A percentile compares a stretch with the other conserved stretches of the same genome.
These are phyloP conservation scores for Caerostris darwini DNA, from an alignment of 1,140 invertebrate species.

Conservation along the genomic window DNA sequence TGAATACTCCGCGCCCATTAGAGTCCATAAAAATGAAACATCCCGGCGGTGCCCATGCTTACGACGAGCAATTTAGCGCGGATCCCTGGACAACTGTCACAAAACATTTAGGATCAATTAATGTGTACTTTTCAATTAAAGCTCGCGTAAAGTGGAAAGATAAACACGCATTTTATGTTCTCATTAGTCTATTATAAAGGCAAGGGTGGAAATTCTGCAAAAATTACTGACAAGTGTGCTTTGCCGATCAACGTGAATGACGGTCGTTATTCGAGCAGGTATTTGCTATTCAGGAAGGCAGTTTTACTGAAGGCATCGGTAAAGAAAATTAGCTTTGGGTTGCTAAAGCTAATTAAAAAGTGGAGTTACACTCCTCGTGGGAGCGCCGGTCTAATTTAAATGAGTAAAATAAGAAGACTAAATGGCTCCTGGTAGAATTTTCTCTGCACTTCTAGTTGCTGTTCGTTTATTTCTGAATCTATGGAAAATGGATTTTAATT, in stretches of 20 bases:
- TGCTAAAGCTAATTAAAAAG: conserved; percentile 25
- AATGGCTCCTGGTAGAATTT: background rate
- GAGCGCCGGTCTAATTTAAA: background rate
- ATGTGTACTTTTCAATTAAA: background rate
- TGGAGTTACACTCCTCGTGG: background rate
- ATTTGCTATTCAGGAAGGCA: background rate
- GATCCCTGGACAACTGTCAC: background rate
- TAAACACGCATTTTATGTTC: background rate
- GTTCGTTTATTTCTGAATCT: no score
- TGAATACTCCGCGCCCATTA: no score
- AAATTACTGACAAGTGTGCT: background rate
- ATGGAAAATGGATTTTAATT: no score
- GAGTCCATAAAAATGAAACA: no score
- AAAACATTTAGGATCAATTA: background rate
- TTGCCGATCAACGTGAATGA: background rate
- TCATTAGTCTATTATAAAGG: background rate
- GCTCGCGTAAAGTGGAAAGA: background rate
- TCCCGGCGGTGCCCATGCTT: no score
- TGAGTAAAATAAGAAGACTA: background rate
- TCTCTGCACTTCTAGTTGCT: background rate
- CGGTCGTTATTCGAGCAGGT: background rate
- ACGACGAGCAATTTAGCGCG: no score
- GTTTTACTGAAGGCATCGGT: background rate
- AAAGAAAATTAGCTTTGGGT: conserved; percentile 18
- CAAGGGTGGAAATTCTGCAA: background rate